A percentile compares a stretch with the other conserved stretches of the same genome.
phyloP scores from a whole-genome alignment of 2,888 invertebrate genomes.

The Dasysyrphus tricinctus region DNA sequence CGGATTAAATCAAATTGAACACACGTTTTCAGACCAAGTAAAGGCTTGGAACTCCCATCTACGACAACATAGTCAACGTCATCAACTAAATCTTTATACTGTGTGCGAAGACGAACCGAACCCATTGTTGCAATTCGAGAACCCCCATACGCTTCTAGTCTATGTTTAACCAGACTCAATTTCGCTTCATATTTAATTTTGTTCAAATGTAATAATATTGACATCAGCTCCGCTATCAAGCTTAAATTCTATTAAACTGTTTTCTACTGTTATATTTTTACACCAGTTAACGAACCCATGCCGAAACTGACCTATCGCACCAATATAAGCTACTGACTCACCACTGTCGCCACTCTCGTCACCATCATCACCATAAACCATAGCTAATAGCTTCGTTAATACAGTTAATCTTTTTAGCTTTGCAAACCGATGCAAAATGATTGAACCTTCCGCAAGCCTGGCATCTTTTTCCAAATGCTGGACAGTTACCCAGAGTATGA shows the following conservation, averaged over 20 bases:
- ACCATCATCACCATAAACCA: slow-evolving; percentile 9
- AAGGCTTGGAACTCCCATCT: slow-evolving; percentile 17
- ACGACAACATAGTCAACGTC: slow-evolving; percentile 38
- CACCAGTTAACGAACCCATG: slow-evolving; percentile 29
- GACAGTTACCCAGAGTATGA: slow-evolving; percentile 29
- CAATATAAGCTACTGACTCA: slow-evolving; percentile 28
- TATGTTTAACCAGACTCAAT: slow-evolving; percentile 16
- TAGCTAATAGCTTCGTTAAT: slow-evolving; percentile 22
- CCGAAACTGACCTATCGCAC: slow-evolving; percentile 28
- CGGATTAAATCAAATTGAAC: slow-evolving; percentile 24
- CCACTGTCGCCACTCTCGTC: slow-evolving; percentile 6
- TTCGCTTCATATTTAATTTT: slow-evolving; percentile 23
- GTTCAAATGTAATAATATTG: slow-evolving; percentile 5
- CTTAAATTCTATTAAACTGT: not conserved
- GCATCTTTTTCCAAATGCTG: slow-evolving; percentile 29
- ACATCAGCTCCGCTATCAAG: slow-evolving; percentile 35
- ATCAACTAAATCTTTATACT: slow-evolving; percentile 29
- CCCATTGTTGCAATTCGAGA: slow-evolving; percentile 19
- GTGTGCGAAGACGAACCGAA: slow-evolving; percentile 14
- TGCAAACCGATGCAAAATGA: slow-evolving; percentile 35
- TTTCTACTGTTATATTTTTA: slow-evolving; percentile 11
- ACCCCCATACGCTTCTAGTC: slow-evolving; percentile 26
- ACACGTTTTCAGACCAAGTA: slow-evolving; percentile 32
- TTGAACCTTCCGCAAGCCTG: slow-evolving; percentile 23
- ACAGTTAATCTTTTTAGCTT: slow-evolving; percentile 25